Evolutionary conservation across 2,888 invertebrate genomes (phyloP).

Genomic region (Acrobasis consociella): DNA sequence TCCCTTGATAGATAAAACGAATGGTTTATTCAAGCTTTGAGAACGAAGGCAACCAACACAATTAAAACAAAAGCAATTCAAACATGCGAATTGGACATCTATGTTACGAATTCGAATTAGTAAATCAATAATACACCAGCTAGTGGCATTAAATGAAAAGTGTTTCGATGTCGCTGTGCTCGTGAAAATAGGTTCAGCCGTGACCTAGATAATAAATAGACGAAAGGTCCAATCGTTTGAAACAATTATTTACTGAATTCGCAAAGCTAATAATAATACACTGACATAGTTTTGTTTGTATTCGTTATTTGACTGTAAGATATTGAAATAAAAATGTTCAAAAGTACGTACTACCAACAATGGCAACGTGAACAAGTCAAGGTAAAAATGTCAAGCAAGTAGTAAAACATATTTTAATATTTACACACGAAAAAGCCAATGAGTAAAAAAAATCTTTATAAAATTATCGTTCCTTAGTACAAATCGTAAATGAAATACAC

Average conservation of each 20-base stretch:
- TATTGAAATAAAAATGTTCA: not conserved
- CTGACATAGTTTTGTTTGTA: not conserved
- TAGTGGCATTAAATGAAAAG: not conserved
- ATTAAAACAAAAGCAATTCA: too few relatives aligned
- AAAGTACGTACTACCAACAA: too few relatives aligned
- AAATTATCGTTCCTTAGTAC: too few relatives aligned
- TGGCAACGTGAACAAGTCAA: too few relatives aligned
- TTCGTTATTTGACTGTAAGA: not conserved
- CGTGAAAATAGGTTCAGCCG: conserved; percentile 14
- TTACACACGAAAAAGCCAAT: not conserved
- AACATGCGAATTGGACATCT: too few relatives aligned
- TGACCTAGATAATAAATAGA: conserved; percentile 19
- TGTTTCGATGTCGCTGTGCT: not conserved
- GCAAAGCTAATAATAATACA: conserved; percentile 6
- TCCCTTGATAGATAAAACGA: too few relatives aligned
- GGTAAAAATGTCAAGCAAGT: too few relatives aligned
- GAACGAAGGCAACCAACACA: too few relatives aligned
- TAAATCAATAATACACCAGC: not conserved
- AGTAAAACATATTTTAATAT: too few relatives aligned
- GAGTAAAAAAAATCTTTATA: not conserved
- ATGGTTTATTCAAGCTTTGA: too few relatives aligned
- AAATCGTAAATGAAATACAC: not conserved
- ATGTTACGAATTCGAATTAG: not conserved
- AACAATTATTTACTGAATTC: conserved; percentile 1
- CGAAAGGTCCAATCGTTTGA: conserved; percentile 16